Conservation (phyloP, 2,888 invertebrate species). For the Caenorhabditis panamensis region DNA sequence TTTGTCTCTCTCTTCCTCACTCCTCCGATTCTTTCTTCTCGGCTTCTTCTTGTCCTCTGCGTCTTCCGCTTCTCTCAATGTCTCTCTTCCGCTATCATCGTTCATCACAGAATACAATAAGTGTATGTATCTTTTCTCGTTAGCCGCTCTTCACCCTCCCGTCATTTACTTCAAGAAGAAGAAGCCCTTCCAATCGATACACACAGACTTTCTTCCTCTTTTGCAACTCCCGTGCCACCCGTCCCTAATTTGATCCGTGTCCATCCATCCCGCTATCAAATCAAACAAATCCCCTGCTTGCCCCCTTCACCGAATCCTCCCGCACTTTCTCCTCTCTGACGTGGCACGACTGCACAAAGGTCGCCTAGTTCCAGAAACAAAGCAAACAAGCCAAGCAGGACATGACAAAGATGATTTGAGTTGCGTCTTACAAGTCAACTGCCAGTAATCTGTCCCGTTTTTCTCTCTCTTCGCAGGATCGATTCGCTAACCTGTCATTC, state of each 20-base stretch:
- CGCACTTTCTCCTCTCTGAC: neutral
- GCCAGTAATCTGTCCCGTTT: conserved; percentile 2
- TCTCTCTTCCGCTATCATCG: conserved; percentile 13
- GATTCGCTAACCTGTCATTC: neutral
- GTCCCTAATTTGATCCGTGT: conserved; percentile 22
- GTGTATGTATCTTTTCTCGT: conserved; percentile 19
- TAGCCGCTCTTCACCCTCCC: conserved; percentile 1
- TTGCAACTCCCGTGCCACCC: neutral
- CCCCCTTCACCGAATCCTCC: neutral
- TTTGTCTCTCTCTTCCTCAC: neutral
- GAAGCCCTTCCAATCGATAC: conserved; percentile 13
- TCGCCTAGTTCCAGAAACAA: conserved; percentile 8
- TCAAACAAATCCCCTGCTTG: conserved; percentile 41
- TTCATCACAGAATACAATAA: conserved; percentile 21
- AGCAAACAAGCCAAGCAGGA: conserved; percentile 2
- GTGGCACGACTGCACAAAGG: conserved; percentile 16
- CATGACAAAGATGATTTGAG: neutral
- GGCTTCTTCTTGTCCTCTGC: conserved; percentile 8
- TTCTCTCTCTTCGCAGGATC: neutral
- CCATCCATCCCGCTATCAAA: conserved; percentile 31
- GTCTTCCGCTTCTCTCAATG: neutral
- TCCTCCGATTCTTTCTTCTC: neutral
- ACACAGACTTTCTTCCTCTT: neutral
- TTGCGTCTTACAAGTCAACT: conserved; percentile 10
- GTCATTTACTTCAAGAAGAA: neutral